Conservation (phyloP, 2,888 invertebrate genomes). For the Blera fallax region DNA sequence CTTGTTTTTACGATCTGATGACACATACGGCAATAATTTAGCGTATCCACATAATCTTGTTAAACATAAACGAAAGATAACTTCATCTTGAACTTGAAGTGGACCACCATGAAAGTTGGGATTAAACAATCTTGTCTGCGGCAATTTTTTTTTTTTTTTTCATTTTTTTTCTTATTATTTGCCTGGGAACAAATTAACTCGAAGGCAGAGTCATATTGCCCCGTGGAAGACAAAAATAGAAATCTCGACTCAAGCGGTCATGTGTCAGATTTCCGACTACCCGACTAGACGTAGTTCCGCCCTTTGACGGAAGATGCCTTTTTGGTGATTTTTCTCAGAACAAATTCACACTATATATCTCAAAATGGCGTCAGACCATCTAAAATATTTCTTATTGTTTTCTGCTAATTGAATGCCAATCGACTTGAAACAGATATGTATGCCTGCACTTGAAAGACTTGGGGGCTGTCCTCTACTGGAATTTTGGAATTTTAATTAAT, state of each 20-base stretch:
- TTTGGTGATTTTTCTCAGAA: slow-evolving; percentile 6
- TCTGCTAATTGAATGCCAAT: slow-evolving; percentile 45
- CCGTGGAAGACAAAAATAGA: neutral
- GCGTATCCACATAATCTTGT: slow-evolving; percentile 26
- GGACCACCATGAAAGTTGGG: slow-evolving; percentile 60
- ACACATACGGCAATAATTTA: slow-evolving; percentile 51
- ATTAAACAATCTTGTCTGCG: slow-evolving; percentile 6
- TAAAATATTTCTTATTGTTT: slow-evolving; percentile 76
- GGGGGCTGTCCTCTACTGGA: neutral
- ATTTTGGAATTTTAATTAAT: slow-evolving; percentile 15
- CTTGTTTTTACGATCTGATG: slow-evolving; percentile 50
- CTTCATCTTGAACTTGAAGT: slow-evolving; percentile 31
- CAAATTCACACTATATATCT: slow-evolving; percentile 53
- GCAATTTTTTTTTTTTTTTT: neutral
- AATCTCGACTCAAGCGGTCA: slow-evolving; percentile 1
- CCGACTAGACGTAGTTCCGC: slow-evolving; percentile 17
- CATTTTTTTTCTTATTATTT: neutral
- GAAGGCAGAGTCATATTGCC: neutral
- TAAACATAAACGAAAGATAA: slow-evolving; percentile 26
- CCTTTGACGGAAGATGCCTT: slow-evolving; percentile 8
- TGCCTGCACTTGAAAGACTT: neutral
- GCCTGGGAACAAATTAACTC: slow-evolving; percentile 13
- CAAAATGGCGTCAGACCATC: slow-evolving; percentile 80
- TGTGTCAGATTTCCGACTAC: slow-evolving; percentile 20
- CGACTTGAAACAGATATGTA: neutral